Evolutionary conservation across 2,888 invertebrate genomes (phyloP).

Genomic region (Pocota personata): DNA sequence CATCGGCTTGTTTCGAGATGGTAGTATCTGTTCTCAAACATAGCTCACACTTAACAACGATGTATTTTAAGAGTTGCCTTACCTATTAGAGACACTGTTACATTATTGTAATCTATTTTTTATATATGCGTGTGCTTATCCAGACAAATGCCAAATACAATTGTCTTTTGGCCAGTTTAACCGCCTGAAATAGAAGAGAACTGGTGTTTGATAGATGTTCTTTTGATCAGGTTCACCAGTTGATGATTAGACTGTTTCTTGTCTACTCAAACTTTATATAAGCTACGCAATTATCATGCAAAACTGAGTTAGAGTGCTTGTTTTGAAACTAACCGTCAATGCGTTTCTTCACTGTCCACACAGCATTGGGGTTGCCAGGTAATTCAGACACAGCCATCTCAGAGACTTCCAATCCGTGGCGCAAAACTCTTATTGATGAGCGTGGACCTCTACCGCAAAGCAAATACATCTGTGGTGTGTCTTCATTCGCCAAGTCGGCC

Average conservation of each 20-base stretch:
- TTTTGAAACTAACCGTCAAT: constrained; percentile 92
- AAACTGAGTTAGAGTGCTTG: constrained; percentile 21
- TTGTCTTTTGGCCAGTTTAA: constrained; percentile 77
- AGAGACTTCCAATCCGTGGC: constrained; percentile 98
- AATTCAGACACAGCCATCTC: constrained; percentile 99
- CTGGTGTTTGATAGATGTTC: constrained; percentile 93
- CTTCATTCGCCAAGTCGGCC: constrained; percentile 98
- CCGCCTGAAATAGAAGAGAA: constrained; percentile 93
- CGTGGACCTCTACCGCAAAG: constrained; percentile 98
- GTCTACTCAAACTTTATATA: constrained; percentile 58
- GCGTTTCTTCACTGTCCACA: constrained; percentile 98
- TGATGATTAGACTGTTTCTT: constrained; percentile 74
- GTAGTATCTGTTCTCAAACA: constrained; percentile 64
- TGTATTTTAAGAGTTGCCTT: constrained; percentile 79
- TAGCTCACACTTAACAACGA: constrained; percentile 31
- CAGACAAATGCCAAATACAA: constrained; percentile 67
- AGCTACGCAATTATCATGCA: constrained; percentile 29
- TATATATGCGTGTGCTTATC: constrained; percentile 75
- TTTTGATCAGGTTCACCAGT: constrained; percentile 79
- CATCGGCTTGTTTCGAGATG: constrained; percentile 37
- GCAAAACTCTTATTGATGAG: constrained; percentile 94
- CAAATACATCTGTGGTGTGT: constrained; percentile 98
- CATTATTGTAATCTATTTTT: constrained; percentile 60
- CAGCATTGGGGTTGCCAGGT: constrained; percentile 99
- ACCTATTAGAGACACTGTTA: constrained; percentile 77